Conservation (phyloP, 2,797 vertebrate genomes). For the Tinamus major region DNA sequence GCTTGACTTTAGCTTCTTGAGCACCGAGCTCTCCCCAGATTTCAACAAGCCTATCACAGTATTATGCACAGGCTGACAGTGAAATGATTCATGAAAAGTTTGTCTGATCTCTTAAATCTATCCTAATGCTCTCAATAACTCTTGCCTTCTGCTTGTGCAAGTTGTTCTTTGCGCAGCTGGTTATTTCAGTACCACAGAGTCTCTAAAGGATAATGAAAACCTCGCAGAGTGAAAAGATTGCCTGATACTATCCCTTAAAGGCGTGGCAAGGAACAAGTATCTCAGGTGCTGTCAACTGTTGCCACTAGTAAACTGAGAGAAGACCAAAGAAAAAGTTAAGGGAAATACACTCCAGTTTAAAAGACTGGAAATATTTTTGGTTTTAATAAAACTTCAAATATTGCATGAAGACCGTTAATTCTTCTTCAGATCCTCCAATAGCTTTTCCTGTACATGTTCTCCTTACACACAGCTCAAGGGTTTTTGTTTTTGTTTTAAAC, state of each 20-base stretch:
- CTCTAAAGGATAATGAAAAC: not conserved
- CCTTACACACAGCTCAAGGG: conserved; percentile 53
- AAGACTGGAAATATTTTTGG: not conserved
- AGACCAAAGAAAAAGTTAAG: conserved; percentile 6
- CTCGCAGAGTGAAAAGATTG: not conserved
- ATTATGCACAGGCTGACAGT: conserved; percentile 23
- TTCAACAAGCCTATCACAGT: not conserved
- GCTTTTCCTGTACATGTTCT: conserved; percentile 54
- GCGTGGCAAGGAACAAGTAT: not conserved
- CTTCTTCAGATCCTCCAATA: conserved; percentile 44
- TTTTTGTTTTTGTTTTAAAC: conserved; percentile 61
- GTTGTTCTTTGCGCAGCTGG: not conserved
- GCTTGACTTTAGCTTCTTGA: conserved; percentile 38
- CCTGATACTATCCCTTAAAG: not conserved
- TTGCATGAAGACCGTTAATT: conserved; percentile 53
- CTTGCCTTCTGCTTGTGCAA: not conserved
- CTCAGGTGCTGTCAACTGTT: conserved; percentile 15
- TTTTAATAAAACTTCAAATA: conserved; percentile 48
- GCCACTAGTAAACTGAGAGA: conserved; percentile 20
- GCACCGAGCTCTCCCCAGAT: conserved; percentile 54
- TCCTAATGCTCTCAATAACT: conserved; percentile 39
- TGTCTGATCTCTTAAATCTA: conserved; percentile 2
- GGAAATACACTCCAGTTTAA: conserved; percentile 11
- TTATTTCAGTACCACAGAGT: conserved; percentile 30
- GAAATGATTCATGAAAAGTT: conserved; percentile 21